phyloP scores from a whole-genome alignment of 2,797 vertebrate species.

The Pipistrellus pipistrellus region DNA sequence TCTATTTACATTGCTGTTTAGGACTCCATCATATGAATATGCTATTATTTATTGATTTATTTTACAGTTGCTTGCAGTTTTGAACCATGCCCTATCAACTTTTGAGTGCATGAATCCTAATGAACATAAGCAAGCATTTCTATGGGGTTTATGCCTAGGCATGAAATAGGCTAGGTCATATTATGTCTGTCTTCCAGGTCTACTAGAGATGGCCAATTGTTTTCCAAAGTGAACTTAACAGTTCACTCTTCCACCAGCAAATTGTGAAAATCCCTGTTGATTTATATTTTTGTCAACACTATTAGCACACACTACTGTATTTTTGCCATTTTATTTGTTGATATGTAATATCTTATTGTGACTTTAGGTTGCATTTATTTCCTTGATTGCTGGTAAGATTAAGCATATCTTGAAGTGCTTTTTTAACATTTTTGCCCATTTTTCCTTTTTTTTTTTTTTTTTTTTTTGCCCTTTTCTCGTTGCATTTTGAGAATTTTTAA shows the following conservation, averaged over 20 bases:
- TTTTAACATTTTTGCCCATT: background rate
- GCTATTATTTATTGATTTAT: background rate
- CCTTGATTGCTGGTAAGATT: background rate
- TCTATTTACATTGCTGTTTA: background rate
- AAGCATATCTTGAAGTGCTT: background rate
- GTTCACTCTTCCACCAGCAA: background rate
- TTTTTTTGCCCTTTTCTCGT: background rate
- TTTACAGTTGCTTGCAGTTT: background rate
- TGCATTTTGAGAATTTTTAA: background rate
- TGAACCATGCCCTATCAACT: background rate
- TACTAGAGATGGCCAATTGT: background rate
- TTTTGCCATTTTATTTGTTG: background rate
- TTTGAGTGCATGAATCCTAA: background rate
- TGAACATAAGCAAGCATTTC: background rate
- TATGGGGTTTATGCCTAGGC: background rate
- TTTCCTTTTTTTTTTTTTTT: background rate
- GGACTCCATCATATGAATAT: background rate
- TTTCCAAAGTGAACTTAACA: background rate
- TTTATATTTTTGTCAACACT: background rate
- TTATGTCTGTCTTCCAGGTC: background rate
- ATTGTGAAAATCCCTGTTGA: background rate
- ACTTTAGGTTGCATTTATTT: constrained; percentile 9
- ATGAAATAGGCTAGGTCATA: background rate
- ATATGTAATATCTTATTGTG: background rate
- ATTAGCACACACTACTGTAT: background rate